Conservation (phyloP, 2,888 invertebrate genomes). For the Hofmannophila pseudospretella region DNA sequence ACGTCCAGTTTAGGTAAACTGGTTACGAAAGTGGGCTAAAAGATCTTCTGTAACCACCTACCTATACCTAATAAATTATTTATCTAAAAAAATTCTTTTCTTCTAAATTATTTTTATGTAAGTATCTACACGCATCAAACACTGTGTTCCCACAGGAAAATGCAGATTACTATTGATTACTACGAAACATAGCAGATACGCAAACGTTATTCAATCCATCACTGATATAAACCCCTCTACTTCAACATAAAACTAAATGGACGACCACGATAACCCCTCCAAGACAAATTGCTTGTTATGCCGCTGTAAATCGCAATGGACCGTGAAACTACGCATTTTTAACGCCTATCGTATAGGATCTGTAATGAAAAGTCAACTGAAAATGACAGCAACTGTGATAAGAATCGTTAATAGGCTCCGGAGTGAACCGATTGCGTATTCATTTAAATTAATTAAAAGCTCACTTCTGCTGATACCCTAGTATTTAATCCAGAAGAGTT, state of each 20-base stretch:
- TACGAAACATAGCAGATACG: no score
- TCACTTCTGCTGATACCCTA: conserved; percentile 50
- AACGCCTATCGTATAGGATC: conserved; percentile 4
- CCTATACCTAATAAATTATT: no score
- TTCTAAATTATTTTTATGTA: no score
- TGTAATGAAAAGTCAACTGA: conserved; percentile 28
- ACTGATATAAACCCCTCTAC: conserved; percentile 12
- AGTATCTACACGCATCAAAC: no score
- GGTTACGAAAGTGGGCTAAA: no score
- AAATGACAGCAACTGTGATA: conserved; percentile 36
- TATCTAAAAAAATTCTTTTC: no score
- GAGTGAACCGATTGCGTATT: conserved; percentile 29
- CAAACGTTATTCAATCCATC: conserved; percentile 12
- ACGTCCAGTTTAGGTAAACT: no score
- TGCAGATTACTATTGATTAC: no score
- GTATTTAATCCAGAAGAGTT: conserved; percentile 53
- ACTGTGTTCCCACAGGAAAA: no score
- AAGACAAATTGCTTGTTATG: conserved; percentile 10
- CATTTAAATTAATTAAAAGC: conserved; percentile 62
- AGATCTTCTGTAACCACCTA: no score
- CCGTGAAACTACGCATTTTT: conserved; percentile 8
- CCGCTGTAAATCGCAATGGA: conserved; percentile 9
- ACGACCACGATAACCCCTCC: conserved; percentile 7
- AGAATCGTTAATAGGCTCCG: conserved; percentile 25
- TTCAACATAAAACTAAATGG: conserved; percentile 11